Percentiles rank a stretch among this genome's conserved stretches.
phyloP scores from a whole-genome alignment of 2,888 invertebrate species.

The Dugesia japonica region DNA sequence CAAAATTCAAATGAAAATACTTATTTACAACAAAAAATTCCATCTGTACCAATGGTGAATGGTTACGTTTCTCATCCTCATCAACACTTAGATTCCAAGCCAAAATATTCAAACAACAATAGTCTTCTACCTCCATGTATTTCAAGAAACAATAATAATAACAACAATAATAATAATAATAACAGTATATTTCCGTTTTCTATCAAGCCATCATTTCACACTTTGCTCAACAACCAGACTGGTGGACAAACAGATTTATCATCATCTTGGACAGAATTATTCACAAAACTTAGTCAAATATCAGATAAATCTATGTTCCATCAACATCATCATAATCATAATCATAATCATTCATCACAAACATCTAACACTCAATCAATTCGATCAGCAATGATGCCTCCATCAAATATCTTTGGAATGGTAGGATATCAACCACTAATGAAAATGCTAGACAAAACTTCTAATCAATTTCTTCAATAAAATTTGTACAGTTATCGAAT shows the following conservation, averaged over 20 bases:
- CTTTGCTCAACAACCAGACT: background rate
- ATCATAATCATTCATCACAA: background rate
- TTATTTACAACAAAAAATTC: background rate
- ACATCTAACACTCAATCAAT: background rate
- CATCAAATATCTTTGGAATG: background rate
- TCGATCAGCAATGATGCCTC: background rate
- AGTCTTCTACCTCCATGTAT: conserved; percentile 8
- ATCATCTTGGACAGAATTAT: background rate
- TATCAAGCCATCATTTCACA: background rate
- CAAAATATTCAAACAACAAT: background rate
- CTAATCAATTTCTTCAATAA: background rate
- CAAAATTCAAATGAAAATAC: background rate
- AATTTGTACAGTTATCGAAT: background rate
- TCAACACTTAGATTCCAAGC: background rate
- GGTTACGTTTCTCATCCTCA: no score
- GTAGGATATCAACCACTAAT: background rate
- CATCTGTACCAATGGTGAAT: background rate
- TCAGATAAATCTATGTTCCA: conserved; percentile 7
- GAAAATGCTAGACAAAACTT: background rate
- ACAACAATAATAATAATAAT: no score
- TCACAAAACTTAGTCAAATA: background rate
- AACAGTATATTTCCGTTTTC: background rate
- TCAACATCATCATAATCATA: background rate
- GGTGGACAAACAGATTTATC: background rate
- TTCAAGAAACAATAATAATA: background rate